phyloP scores from a whole-genome alignment of 2,888 invertebrate genomes.

The Drosophila prostipennis region DNA sequence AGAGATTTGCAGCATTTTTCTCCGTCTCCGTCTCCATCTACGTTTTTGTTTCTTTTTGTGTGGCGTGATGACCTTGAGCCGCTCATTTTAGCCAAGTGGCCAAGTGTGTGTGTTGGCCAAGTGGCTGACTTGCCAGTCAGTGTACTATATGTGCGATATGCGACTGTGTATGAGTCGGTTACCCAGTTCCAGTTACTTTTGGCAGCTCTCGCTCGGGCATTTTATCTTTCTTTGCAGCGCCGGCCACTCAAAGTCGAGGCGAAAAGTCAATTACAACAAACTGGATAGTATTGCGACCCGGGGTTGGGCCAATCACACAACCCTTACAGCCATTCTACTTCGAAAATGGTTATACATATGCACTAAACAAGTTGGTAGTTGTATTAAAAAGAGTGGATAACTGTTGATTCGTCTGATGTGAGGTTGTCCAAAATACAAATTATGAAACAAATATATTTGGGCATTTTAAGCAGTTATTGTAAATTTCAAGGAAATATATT shows the following conservation, averaged over 20 bases:
- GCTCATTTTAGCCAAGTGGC: conserved; percentile 74
- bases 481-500: too few relatives aligned
- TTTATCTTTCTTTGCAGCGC: conserved; percentile 35
- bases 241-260: conserved; percentile 3
- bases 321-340: not conserved
- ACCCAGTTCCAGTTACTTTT: conserved; percentile 76
- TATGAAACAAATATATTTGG: too few relatives aligned
- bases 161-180: conserved; percentile 35
- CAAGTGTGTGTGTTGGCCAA: conserved; percentile 49
- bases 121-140: conserved; percentile 31
- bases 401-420: too few relatives aligned
- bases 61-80: conserved; percentile 80
- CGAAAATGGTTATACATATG: too few relatives aligned
- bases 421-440: too few relatives aligned
- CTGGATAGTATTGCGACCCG: not conserved
- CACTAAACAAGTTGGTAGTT: too few relatives aligned
- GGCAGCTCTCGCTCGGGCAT: conserved; percentile 57
- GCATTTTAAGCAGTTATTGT: too few relatives aligned
- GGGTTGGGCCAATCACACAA: conserved; percentile 2
- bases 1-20: conserved; percentile 42
- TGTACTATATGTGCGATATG: not conserved
- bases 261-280: not conserved
- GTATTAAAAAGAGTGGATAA: too few relatives aligned
- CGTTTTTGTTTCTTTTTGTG: conserved; percentile 58
- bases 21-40: conserved; percentile 17